Percentiles rank a stretch among this genome's conserved stretches.
phyloP scores from a whole-genome alignment of 1,140 invertebrate species.

The Eurosta solidaginis region DNA sequence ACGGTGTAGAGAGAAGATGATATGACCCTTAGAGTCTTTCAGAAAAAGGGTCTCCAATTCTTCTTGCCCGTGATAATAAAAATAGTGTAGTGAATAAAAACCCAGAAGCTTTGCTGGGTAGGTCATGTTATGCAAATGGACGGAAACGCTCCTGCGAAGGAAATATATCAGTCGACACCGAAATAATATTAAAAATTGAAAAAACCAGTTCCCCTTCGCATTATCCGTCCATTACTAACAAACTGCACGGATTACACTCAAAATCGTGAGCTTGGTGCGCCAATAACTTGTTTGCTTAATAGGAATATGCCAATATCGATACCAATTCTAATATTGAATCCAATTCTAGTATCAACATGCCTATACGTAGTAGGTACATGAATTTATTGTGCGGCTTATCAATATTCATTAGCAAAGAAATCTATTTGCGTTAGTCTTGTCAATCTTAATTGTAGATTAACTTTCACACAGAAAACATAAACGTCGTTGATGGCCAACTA shows the following conservation, averaged over 20 bases:
- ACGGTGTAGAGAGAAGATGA: too few relatives aligned
- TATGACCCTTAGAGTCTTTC: too few relatives aligned
- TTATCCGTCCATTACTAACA: too few relatives aligned
- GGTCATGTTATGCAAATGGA: too few relatives aligned
- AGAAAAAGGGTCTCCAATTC: too few relatives aligned
- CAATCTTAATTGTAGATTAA: constrained; percentile 14
- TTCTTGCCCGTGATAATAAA: too few relatives aligned
- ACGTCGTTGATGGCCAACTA: not conserved
- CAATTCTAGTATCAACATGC: not conserved
- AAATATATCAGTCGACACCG: too few relatives aligned
- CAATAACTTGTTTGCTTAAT: constrained; percentile 1
- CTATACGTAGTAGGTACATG: not conserved
- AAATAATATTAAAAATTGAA: too few relatives aligned
- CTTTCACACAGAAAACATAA: not conserved
- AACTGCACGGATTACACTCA: not conserved
- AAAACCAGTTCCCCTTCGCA: too few relatives aligned
- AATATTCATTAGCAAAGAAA: constrained; percentile 3
- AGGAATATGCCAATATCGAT: not conserved
- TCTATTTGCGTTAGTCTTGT: constrained; percentile 6
- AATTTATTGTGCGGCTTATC: not conserved
- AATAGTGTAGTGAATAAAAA: too few relatives aligned
- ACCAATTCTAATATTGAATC: not conserved
- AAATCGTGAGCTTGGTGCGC: not conserved
- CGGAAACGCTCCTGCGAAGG: too few relatives aligned
- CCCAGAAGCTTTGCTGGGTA: too few relatives aligned